Base-by-base conservation (phyloP, 2,113 vertebrate species). In the Thalassarche chlororhynchos region DNA sequence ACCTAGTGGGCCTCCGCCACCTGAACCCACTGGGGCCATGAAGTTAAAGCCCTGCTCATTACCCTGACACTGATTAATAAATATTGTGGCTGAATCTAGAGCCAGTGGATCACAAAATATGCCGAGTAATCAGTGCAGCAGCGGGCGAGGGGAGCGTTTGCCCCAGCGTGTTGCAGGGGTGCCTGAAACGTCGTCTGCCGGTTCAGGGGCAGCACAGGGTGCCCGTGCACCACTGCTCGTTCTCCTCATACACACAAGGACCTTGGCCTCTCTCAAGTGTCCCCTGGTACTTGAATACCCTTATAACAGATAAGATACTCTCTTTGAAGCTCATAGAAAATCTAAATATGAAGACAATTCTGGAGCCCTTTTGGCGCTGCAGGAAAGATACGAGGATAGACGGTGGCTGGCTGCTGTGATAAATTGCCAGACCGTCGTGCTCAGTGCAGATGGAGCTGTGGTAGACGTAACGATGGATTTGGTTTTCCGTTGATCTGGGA, bases 1-100 rank as follows among this genome's bases (percentile, higher is more conserved):
- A 97, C 84, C 97, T 98, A 83, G 96, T 64, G 96, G 96, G 90
- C 89, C 88, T 12, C 9, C 9, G 3, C 17, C 14, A 28, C 88
- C n/a, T 32, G 38, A 18, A 3, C 34, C 16, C 52, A 5, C 76
- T 0, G 20, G 24, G 84, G 83, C 4, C 17, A 4, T 4, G 4
- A 0, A 2, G 8, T 9, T 34, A 11, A 28, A 32, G 10, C 83
- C 76, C 32, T 28, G 47, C 68, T 75, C 51, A 0, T 16, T 28
- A 64, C 32, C 25, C n/a, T 6, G 51, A 11, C 4, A 1, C 20
- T 3, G 24, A 23, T 36, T 9, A 14, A 66, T 5, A 6, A 44
- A 36, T 8, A 9, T 4, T 12, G 84, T 12, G 18, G 44, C 24
- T 14, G 20, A 11, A 49, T 17, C 20, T 19, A 12, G 46, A 38